Evolutionary conservation across 2,113 vertebrate species (phyloP).

Genomic region (Chrysemys picta): DNA sequence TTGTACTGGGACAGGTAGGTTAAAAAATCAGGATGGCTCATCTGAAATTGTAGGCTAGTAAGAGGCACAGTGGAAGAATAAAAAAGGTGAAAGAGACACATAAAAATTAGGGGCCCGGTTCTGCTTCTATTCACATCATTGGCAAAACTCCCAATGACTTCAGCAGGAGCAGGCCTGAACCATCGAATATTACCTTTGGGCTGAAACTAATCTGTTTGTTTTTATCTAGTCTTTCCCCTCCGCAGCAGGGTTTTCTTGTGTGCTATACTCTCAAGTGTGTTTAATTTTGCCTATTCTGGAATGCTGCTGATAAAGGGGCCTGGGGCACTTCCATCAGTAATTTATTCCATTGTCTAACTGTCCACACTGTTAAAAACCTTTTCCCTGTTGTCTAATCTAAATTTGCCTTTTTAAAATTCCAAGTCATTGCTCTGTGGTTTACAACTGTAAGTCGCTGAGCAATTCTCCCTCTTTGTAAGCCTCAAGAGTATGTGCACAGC

Average conservation of each 20-base stretch:
- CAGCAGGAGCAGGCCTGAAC: neutral
- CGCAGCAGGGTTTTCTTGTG: neutral
- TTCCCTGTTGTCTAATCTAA: neutral
- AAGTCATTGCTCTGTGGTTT: neutral
- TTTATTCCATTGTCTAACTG: neutral
- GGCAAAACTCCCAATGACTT: accelerated
- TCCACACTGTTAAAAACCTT: neutral
- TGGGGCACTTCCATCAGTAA: neutral
- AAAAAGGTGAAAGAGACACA: neutral
- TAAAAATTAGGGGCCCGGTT: neutral
- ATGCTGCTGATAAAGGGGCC: neutral
- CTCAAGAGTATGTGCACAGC: accelerated
- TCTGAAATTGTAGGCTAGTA: neutral
- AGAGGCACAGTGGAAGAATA: neutral
- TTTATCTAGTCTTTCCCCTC: neutral
- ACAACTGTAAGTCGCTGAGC: neutral
- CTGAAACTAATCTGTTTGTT: neutral
- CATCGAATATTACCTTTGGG: neutral
- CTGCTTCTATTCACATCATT: neutral
- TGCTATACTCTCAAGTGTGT: neutral
- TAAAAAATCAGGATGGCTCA: neutral
- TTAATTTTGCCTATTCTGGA: neutral
- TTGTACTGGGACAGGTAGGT: neutral
- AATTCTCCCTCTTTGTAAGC: neutral
- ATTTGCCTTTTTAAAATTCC: slow-evolving; percentile 19